Evolutionary conservation across 1,140 invertebrate species (phyloP), one percentile per base, ranked within the genome.

Genomic region (Pollicipes pollicipes): DNA sequence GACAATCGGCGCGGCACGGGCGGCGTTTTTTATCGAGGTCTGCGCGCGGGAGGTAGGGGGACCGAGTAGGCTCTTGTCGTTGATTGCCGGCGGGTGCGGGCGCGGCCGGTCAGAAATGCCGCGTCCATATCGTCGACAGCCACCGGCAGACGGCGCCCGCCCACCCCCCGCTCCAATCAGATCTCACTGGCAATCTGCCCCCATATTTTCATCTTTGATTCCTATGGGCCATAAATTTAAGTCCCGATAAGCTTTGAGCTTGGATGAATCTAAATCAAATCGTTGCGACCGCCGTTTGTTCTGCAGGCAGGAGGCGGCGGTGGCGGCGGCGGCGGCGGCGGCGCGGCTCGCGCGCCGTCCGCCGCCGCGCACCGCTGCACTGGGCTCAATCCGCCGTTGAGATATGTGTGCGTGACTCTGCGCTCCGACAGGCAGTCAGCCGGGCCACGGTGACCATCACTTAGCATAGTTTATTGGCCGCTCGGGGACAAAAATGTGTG

Each of bases 121-220:
- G 45, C 32, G 13, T 10, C 45, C 45, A 21, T 10, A 24, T 3
- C 45, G 45, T 3, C 32, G 17, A 58, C 45, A 24, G 45, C 45
- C 6, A 21, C 8, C 45, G n/a, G n/a, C n/a, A n/a, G n/a, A n/a
- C n/a, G n/a, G 45, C 45, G 8, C 13, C 45, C 45, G 24, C 45
- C 13, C 45, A 21, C 45, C 10, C 45, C 17, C 13, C 45, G 13
- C 45, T 21, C 45, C 45, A 58, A 58, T 58, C 45, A 58, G 17
- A 58, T 58, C 24, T 21, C 13, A 58, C 45, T 58, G 21, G 45
- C 45, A 58, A 58, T 58, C 45, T 58, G 45, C 45, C 45, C 45
- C 45, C 45, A 58, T 58, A 58, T 58, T 58, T 58, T 58, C 45
- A 58, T 58, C 45, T 58, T 58, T 58, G 45, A 58, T 58, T 58